Base-by-base conservation (phyloP, 2,888 invertebrate species). In the Aphrophora alni region DNA sequence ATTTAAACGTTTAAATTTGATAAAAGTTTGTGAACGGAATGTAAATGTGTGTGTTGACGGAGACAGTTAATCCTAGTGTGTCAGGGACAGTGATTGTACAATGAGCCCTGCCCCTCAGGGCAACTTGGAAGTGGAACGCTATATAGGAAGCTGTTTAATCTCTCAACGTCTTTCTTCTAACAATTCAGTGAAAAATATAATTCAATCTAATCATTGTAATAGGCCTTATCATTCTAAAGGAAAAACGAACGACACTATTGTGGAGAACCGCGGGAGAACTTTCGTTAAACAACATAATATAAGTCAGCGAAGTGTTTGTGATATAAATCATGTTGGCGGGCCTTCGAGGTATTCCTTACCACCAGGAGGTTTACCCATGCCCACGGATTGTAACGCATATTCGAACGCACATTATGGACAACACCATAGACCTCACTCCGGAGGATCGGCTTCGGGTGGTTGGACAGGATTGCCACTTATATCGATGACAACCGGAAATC, bases 381-480 rank as follows among this genome's bases (percentile, higher is more conserved):
- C 74, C 38, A 68, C 59, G 17, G 78, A 78, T 0, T 75, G 38
- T 26, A 27, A 38, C 28, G 70, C 38, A 4, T 38, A 44, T 68
- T 2, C 59, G 12, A 74, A 74, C 68, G 21, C n/a, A 24, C 78
- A 44, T 14, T 78, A 78, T 38, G 59, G 59, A 21, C 59, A 59
- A 59, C 59, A 59, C 59, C 59, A 59, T 21, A 59, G 59, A 59
- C 70, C 38, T 24, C 77, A 77, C 71, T 44, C 69, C 38, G 72
- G 51, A 26, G 75, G 75, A 1, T 59, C 59, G 2, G 21, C 25
- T 10, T 51, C 75, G 86, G 93, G 92, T 84, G 93, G 92, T 84
- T 95, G 95, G 93, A 92, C 95, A 38, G 95, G 95, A 83, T 93
- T 94, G 86, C 95, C 96, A 72, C 90, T 95, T 83, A 94, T 95